A percentile compares a stretch with the other conserved stretches of the same genome.
These are phyloP conservation scores for Drosophila percnosoma DNA, from an alignment of 2,888 invertebrate genomes.

Conservation along the genomic window DNA sequence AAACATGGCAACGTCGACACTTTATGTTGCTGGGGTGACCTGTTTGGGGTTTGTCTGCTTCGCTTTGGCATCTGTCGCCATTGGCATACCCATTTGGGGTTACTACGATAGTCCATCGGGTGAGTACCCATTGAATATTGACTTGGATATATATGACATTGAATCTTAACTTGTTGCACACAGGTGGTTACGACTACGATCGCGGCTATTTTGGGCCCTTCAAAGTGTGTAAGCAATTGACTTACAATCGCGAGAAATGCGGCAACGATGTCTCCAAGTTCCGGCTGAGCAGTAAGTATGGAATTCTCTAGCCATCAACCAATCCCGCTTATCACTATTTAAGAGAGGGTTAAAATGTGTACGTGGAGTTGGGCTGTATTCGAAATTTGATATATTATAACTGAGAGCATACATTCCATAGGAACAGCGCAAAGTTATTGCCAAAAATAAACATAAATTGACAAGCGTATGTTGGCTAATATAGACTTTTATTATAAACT, in stretches of 20 bases:
- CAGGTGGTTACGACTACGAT: constrained; percentile 87
- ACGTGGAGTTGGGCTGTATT: background rate
- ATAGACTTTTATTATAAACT: background rate
- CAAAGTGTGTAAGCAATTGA: constrained; percentile 92
- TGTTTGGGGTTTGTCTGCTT: constrained; percentile 90
- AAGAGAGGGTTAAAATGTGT: background rate
- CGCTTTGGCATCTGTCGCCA: constrained; percentile 92
- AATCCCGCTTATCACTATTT: background rate
- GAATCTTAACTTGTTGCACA: background rate
- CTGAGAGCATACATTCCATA: background rate
- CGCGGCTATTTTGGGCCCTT: constrained; percentile 95
- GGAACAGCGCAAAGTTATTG: background rate
- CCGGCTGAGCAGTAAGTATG: constrained; percentile 90
- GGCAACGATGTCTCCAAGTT: constrained; percentile 92
- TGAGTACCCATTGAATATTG: constrained; percentile 82
- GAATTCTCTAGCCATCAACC: background rate
- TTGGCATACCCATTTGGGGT: constrained; percentile 94
- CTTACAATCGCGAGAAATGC: constrained; percentile 93
- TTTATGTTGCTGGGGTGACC: constrained; percentile 85
- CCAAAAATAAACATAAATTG: background rate
- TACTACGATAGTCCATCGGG: constrained; percentile 88
- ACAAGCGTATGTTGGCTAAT: background rate
- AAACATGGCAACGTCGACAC: constrained; percentile 85
- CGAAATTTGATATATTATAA: background rate
- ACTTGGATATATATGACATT: background rate